Evolutionary conservation across 2,113 vertebrate genomes (phyloP).

Genomic region (Limnothrissa miodon): DNA sequence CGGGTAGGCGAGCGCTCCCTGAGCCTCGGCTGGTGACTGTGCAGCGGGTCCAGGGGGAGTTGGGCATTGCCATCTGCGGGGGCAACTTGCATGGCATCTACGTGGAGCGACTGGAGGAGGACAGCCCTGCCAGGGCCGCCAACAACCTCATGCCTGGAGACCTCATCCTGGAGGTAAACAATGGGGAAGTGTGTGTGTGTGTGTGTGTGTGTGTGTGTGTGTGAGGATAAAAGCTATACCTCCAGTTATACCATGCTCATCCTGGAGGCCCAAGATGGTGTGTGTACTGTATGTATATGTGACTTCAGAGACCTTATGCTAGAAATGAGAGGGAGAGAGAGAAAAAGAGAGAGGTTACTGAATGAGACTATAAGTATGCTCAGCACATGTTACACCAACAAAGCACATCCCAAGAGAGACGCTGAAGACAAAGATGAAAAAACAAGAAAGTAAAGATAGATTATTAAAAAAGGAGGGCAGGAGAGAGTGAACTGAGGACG

Average conservation of each 20-base stretch:
- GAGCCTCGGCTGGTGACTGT: conserved; percentile 81
- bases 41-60: conserved; percentile 82
- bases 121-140: conserved; percentile 79
- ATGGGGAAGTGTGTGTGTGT: not conserved
- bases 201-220: not conserved
- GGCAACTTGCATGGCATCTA: conserved; percentile 89
- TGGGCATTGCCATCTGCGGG: conserved; percentile 90
- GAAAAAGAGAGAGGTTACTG: not conserved
- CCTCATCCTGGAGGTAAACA: conserved; percentile 85
- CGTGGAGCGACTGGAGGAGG: conserved; percentile 87
- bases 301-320: too few relatives aligned
- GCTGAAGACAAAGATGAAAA: not conserved
- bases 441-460: not conserved
- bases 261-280: too few relatives aligned
- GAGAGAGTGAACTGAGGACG: not conserved
- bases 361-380: conserved; percentile 14
- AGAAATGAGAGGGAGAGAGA: not conserved
- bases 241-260: too few relatives aligned
- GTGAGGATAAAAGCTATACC: too few relatives aligned
- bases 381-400: conserved; percentile 11
- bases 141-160: conserved; percentile 86
- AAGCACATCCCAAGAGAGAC: conserved; percentile 16
- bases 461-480: not conserved
- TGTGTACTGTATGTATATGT: too few relatives aligned
- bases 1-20: conserved; percentile 49